Percentiles rank a stretch among this genome's conserved stretches.
phyloP scores from a whole-genome alignment of 2,888 invertebrate genomes.

The Lasius fuliginosus region DNA sequence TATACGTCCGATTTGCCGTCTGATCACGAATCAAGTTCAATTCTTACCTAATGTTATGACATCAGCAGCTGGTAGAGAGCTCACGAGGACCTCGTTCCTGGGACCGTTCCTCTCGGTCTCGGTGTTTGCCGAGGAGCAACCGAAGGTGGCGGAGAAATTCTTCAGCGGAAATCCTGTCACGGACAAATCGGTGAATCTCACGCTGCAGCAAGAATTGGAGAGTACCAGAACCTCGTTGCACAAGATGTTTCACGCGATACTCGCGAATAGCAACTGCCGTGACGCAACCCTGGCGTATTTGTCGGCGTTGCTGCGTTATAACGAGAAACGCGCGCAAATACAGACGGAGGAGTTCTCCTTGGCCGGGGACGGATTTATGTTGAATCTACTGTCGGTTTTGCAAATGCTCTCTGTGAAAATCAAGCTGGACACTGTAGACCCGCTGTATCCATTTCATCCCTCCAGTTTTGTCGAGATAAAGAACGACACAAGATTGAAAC shows the following conservation, averaged over 20 bases:
- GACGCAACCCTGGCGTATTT: constrained; percentile 94
- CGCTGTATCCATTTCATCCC: constrained; percentile 95
- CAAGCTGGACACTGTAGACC: constrained; percentile 95
- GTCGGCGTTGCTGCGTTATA: constrained; percentile 91
- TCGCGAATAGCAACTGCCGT: constrained; percentile 94
- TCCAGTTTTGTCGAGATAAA: constrained; percentile 91
- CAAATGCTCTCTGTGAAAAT: constrained; percentile 96
- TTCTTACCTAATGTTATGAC: constrained; percentile 92
- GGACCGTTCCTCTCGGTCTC: constrained; percentile 97
- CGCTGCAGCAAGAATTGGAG: constrained; percentile 93
- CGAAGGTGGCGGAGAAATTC: constrained; percentile 93
- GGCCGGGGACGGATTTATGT: constrained; percentile 98
- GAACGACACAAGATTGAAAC: constrained; percentile 94
- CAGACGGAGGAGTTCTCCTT: constrained; percentile 95
- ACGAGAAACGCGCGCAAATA: constrained; percentile 95
- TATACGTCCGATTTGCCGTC: constrained; percentile 92
- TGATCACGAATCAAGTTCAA: constrained; percentile 90
- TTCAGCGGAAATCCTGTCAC: constrained; percentile 88
- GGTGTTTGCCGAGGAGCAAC: constrained; percentile 97
- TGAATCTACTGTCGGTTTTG: constrained; percentile 96
- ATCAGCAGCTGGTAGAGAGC: constrained; percentile 94
- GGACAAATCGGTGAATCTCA: constrained; percentile 90
- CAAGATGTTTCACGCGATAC: constrained; percentile 93
- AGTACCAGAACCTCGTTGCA: constrained; percentile 92
- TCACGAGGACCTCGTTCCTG: constrained; percentile 94